Evolutionary conservation across 2,797 vertebrate genomes (phyloP).

Genomic region (Picus viridis): DNA sequence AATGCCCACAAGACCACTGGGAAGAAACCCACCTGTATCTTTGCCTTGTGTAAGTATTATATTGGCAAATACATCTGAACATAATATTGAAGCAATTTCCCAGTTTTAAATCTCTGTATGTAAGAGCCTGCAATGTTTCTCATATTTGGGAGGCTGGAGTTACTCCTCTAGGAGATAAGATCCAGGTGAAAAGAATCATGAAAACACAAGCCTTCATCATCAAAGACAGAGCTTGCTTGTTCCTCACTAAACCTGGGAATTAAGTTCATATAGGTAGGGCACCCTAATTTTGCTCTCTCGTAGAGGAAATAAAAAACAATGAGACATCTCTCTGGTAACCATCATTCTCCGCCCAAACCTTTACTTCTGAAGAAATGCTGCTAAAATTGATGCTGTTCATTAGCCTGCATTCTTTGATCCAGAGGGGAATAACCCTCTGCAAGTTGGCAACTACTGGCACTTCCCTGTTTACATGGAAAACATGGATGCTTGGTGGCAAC

Average conservation of each 20-base stretch:
- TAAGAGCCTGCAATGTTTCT: background rate
- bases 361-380: background rate
- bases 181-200: background rate
- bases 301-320: background rate
- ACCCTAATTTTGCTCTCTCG: background rate
- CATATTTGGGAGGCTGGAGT: background rate
- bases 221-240: background rate
- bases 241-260: background rate
- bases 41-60: background rate
- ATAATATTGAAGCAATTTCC: background rate
- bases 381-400: background rate
- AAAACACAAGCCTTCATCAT: background rate
- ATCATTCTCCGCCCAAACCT: background rate
- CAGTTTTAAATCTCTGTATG: background rate
- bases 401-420: background rate
- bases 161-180: background rate
- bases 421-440: background rate
- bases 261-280: background rate
- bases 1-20: background rate
- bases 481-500: background rate
- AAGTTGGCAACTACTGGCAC: background rate
- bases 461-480: background rate
- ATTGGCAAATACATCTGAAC: background rate
- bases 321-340: background rate
- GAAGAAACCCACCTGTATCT: background rate